Base-by-base conservation (phyloP, 2,888 invertebrate genomes). In the Clepsis dumicolana region DNA sequence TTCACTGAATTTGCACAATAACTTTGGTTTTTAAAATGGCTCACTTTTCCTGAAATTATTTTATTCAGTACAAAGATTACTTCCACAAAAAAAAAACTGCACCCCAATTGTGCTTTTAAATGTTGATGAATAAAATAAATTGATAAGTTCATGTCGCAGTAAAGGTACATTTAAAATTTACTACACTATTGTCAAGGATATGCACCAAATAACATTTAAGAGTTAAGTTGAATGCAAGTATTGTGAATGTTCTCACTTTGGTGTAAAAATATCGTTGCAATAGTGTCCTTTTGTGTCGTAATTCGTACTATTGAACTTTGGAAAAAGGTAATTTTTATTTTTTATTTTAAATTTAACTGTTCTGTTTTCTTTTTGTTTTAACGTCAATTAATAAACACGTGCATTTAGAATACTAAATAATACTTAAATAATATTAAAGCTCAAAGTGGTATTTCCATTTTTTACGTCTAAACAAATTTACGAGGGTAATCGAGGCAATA, bases 21-120 rank as follows among this genome's bases (percentile, higher is more conserved):
- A 81, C 85, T 90, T 91, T 90, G 83, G 91, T 91, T 87, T 60
- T 90, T 92, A 93, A 93, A 93, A 93, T 93, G 93, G 93, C 93
- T 93, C 93, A 93, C 93, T 92, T 93, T 93, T 93, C 92, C 91
- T 91, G 82, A 88, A 87, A 81, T 83, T 83, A 78, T 79, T 84
- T 83, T 79, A 79, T 74, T 71, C 72, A 70, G 71, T 71, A 79
- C 81, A 85, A 79, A 80, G 81, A 84, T 76, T 86, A 85, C 48
- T 21, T 21, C 21, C 86, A 86, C 75, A 81, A 82, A 82, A 82
- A 82, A 82, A 76, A 77, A 78, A 80, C 80, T 88, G 90, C 91
- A 91, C 91, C 83, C 81, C 80, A 82, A 83, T 87, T 87, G 84
- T 84, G 83, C 83, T 85, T 87, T 78, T 86, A 81, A 84, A 78